Base-by-base conservation (phyloP, 2,888 invertebrate species). In the Drymonia ruficornis region DNA sequence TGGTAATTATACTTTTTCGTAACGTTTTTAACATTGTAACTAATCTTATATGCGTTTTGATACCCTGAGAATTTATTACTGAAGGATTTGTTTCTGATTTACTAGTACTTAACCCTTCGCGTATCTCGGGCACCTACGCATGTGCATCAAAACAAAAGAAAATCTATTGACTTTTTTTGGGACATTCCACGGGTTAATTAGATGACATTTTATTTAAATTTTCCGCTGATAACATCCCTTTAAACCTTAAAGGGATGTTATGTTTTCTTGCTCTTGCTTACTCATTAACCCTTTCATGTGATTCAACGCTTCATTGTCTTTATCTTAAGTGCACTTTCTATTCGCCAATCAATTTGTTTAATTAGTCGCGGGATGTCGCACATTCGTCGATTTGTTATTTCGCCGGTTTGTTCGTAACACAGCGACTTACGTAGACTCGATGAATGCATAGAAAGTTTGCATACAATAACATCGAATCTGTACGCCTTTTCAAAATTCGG, bases 381-480 rank as follows among this genome's bases (percentile, higher is more conserved):
- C 44, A 19, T 55, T 59, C 55, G 52, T 54, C 43, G 61, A n/a
- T 49, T 45, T 5, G 19, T 50, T 34, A 45, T 51, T 59, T 57
- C 53, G 53, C 60, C 43, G 49, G 47, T 59, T 55, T 49, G 44
- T 40, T 51, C 34, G 18, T 48, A 59, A 56, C 47, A 58, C 59
- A 54, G 55, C 56, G 52, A 55, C 34, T 45, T 19, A 19, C 28
- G 34, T 47, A 11, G 31, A 50, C 48, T 52, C 46, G 47, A 56
- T 23, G 50, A 47, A 49, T 40, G 52, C 47, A 38, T 65, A 63
- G 60, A 71, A 65, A 68, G 69, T 62, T 60, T 49, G 45, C 49
- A 43, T 46, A 47, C 31, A 52, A 48, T 29, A 56, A 59, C 43
- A 44, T 55, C 38, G 46, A 49, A 50, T 53, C 51, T 54, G 38